Conservation (phyloP, 2,797 vertebrate genomes). For the Protosalanx chinensis region DNA sequence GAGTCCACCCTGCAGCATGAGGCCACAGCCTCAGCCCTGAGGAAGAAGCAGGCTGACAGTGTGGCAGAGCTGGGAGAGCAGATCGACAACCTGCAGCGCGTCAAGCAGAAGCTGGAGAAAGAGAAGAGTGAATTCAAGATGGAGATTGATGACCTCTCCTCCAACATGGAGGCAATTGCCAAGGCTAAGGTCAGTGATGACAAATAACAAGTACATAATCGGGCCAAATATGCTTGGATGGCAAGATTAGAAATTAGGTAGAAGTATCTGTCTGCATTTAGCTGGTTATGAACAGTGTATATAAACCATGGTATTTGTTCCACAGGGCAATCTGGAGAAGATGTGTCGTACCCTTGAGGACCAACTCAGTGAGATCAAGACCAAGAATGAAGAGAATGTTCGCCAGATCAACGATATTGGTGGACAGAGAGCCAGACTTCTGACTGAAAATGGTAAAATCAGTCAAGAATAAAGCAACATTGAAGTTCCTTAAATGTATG, state of each 20-base stretch:
- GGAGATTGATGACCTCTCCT: constrained; percentile 79
- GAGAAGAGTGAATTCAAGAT: constrained; percentile 86
- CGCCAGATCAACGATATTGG: constrained; percentile 61
- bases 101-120: constrained; percentile 87
- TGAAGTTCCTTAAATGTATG: too few relatives aligned
- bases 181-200: constrained; percentile 77
- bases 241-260: too few relatives aligned
- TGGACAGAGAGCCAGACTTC: constrained; percentile 63
- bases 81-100: constrained; percentile 81
- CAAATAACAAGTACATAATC: neutral
- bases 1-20: constrained; percentile 85
- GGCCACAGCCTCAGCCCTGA: constrained; percentile 70
- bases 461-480: too few relatives aligned
- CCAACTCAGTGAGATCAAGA: constrained; percentile 70
- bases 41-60: constrained; percentile 83
- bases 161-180: constrained; percentile 76
- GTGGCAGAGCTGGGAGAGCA: constrained; percentile 82
- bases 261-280: constrained; percentile 24
- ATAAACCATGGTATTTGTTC: constrained; percentile 9
- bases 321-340: constrained; percentile 79
- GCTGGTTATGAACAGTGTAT: neutral
- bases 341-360: constrained; percentile 73
- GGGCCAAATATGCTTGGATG: too few relatives aligned
- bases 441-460: constrained; percentile 59
- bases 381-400: constrained; percentile 63